phyloP scores from a whole-genome alignment of 1,140 invertebrate genomes.

The Drusus annulatus region DNA sequence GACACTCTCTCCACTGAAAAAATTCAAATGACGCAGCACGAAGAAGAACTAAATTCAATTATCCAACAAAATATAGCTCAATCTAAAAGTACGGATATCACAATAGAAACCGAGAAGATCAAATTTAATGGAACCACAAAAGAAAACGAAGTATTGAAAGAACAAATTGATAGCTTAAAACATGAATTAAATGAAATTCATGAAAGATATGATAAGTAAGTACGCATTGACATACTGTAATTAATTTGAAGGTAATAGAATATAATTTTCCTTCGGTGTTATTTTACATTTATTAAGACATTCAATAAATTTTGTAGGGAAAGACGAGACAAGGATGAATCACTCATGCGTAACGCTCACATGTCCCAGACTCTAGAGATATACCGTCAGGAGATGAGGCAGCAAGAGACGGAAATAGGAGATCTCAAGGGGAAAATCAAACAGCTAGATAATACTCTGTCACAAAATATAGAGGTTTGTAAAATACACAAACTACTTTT shows the following conservation, averaged over 20 bases:
- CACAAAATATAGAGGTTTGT: slow-evolving; percentile 68
- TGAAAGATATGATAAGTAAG: slow-evolving; percentile 61
- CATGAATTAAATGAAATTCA: slow-evolving; percentile 57
- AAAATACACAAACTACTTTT: neutral
- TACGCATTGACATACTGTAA: slow-evolving; percentile 17
- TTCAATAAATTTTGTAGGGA: slow-evolving; percentile 68
- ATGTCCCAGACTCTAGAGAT: slow-evolving; percentile 87
- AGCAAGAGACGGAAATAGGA: slow-evolving; percentile 74
- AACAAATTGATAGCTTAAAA: slow-evolving; percentile 49
- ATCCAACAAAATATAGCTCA: slow-evolving; percentile 39
- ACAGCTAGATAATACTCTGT: slow-evolving; percentile 68
- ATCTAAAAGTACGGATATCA: neutral
- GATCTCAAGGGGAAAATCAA: slow-evolving; percentile 70
- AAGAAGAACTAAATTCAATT: slow-evolving; percentile 19
- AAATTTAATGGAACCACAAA: slow-evolving; percentile 35
- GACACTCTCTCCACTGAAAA: slow-evolving; percentile 31
- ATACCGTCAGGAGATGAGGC: slow-evolving; percentile 78
- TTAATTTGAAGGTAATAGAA: neutral
- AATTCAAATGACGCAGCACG: slow-evolving; percentile 17
- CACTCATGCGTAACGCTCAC: slow-evolving; percentile 85
- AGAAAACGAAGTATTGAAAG: slow-evolving; percentile 43
- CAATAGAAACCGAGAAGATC: slow-evolving; percentile 37
- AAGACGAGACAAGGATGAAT: slow-evolving; percentile 82
- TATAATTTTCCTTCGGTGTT: no score
- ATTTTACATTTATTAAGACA: no score